Evolutionary conservation across 2,888 invertebrate species (phyloP), one percentile per base, ranked within the genome.

Genomic region (Agriopis marginaria): DNA sequence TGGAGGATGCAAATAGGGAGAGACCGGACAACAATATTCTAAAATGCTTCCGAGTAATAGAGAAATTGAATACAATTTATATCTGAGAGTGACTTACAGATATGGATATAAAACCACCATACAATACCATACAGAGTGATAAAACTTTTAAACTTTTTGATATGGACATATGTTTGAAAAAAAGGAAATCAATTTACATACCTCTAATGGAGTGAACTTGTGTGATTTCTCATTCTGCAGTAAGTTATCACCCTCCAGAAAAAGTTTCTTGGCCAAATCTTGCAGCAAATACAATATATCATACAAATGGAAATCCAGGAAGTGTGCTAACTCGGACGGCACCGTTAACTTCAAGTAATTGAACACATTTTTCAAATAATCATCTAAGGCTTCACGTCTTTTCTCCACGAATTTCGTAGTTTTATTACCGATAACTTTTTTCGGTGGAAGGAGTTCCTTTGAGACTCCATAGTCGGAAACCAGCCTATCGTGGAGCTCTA

Each of bases 401-500:
- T 97, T 97, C 83, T 98, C 97, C 1, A 99, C 95, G 86, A 99
- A 99, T 66, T 96, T 95, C 0, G 98, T 97, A 74, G 97, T 97
- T 88, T 97, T 97, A 84, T 98, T 99, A 0, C 99, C 97, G 79
- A 99, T 97, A 5, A 98, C 95, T 92, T 98, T 99, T 89, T 99
- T 99, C 0, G 98, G 98, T 11, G 99, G 99, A 14, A 99, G 91
- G 70, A 98, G 94, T 80, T 97, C 98, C 85, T 97, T 98, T 8
- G 97, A 96, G 5, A 98, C 96, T 62, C 97, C 97, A 89, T 97
- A 97, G 79, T 97, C 97, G 4, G 95, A 87, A 0, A 97, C 96
- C n/a, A 99, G 94, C 83, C 96, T 96, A 63, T 97, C 97, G 87
- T 99, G 98, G 12, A 99, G 95, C 66, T 98, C 97, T 75, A 96